phyloP scores from a whole-genome alignment of 37 sponge, comb jelly and placozoan genomes.

The Mnemiopsis leidyi region DNA sequence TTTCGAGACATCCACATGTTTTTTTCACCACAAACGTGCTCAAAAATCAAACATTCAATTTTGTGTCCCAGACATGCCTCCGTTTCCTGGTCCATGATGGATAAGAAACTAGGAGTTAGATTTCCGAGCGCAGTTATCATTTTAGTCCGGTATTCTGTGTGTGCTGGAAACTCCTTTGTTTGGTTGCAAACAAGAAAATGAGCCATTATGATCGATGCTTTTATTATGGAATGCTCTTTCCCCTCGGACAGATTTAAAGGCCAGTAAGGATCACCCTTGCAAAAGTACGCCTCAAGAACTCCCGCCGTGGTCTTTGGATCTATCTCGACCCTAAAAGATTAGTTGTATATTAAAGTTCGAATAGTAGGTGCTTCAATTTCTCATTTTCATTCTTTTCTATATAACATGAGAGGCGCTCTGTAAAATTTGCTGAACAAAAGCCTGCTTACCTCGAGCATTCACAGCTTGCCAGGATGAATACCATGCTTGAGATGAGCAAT shows the following conservation, averaged over 20 bases:
- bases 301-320: background rate
- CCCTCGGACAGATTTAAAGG: background rate
- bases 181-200: background rate
- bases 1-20: background rate
- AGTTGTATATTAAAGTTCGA: no score
- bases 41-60: background rate
- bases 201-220: background rate
- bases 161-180: background rate
- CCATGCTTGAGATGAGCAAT: no score
- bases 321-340: background rate
- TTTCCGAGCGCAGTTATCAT: background rate
- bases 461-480: no score
- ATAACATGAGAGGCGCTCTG: no score
- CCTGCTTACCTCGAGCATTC: no score
- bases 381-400: no score
- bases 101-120: background rate
- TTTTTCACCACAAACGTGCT: background rate
- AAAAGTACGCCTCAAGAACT: background rate
- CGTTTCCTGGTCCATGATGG: background rate
- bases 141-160: background rate
- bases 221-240: background rate
- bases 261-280: background rate
- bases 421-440: no score
- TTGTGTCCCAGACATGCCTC: background rate
- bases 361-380: no score